These are phyloP conservation scores for Chiropotes sagulatus DNA, from an alignment of 2,797 vertebrate genomes.

Conservation along the genomic window DNA sequence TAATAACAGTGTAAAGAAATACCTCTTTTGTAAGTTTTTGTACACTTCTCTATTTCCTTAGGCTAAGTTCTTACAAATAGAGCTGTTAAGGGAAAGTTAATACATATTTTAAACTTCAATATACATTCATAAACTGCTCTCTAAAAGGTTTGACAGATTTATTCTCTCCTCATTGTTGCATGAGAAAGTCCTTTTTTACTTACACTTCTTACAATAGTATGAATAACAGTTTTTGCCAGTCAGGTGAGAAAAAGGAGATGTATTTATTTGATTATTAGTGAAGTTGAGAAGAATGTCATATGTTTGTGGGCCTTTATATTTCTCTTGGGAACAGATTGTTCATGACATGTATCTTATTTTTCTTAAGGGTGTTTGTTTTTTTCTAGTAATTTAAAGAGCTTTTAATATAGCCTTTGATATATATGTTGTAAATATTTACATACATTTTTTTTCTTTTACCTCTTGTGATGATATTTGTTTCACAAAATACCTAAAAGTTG, in stretches of 20 bases:
- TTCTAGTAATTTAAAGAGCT: not conserved
- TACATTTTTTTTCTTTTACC: slow-evolving; percentile 6
- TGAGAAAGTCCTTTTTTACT: not conserved
- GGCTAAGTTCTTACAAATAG: not conserved
- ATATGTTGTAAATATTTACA: not conserved
- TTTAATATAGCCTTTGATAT: not conserved
- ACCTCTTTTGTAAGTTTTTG: not conserved
- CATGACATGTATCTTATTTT: not conserved
- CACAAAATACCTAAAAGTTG: not conserved
- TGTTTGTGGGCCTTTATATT: not conserved
- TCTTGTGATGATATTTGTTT: not conserved
- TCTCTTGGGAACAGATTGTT: slow-evolving; percentile 16
- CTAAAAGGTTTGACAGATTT: slow-evolving; percentile 35
- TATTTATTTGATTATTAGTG: not conserved
- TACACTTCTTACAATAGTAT: not conserved
- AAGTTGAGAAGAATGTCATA: not conserved
- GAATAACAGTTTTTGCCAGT: slow-evolving; percentile 6
- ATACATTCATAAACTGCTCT: not conserved
- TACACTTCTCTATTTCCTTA: not conserved
- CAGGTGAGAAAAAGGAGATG: not conserved
- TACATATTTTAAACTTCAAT: slow-evolving; percentile 14
- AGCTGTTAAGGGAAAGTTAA: slow-evolving; percentile 27
- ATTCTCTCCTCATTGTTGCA: not conserved
- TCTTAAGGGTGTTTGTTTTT: not conserved
- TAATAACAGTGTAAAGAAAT: slow-evolving; percentile 10